A percentile compares a stretch with the other conserved stretches of the same genome.
phyloP scores from a whole-genome alignment of 2,797 vertebrate genomes.

The Propithecus deckenii region DNA sequence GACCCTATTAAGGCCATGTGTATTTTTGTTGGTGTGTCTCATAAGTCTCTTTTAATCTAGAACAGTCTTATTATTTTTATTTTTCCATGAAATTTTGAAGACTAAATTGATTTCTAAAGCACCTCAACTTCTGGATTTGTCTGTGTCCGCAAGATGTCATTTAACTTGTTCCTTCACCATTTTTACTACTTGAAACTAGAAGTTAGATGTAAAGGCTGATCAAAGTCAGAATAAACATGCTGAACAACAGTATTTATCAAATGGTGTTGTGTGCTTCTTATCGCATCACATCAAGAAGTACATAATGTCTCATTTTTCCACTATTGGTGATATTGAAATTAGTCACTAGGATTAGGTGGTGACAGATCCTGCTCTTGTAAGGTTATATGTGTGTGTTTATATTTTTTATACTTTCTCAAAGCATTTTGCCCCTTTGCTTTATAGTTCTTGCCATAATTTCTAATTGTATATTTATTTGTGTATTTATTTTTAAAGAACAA shows the following conservation, averaged over 20 bases:
- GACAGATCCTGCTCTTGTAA: not conserved
- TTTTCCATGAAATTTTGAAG: not conserved
- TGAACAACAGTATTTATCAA: not conserved
- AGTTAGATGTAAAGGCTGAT: not conserved
- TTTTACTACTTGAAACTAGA: not conserved
- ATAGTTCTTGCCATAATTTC: not conserved
- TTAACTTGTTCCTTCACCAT: not conserved
- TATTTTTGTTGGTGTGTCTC: not conserved
- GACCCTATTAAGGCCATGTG: not conserved
- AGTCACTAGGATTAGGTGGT: not conserved
- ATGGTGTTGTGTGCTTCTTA: not conserved
- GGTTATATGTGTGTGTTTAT: not conserved
- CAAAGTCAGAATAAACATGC: not conserved
- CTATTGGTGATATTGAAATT: not conserved
- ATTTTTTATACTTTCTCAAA: not conserved
- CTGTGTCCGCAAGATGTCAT: not conserved
- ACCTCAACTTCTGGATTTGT: not conserved
- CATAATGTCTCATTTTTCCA: not conserved
- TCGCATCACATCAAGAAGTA: not conserved
- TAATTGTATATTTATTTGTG: not conserved
- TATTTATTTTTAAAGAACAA: not conserved
- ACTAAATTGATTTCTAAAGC: not conserved
- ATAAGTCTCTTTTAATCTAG: not conserved
- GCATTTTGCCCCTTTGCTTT: not conserved
- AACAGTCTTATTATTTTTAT: not conserved